Base-by-base conservation (phyloP, 2,113 vertebrate genomes). In the Origma solitaria region DNA sequence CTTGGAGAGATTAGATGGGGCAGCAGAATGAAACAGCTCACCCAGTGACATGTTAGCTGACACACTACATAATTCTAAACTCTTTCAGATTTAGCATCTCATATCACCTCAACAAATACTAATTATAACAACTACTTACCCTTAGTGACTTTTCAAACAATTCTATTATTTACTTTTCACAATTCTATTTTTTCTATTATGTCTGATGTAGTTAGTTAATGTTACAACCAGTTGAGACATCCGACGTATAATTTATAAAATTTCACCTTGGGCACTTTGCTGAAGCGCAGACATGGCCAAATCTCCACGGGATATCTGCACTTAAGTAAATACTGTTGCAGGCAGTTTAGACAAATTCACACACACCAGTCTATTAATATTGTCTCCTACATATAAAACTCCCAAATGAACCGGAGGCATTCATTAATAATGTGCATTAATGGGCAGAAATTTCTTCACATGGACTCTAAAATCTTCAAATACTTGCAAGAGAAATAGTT, bases 341-440 rank as follows among this genome's bases (percentile, higher is more conserved):
- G 66, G 57, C 73, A 72, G 35, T 83, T 85, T 0, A 76, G 75
- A 89, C 86, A 86, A 68, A 70, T 23, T 71, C 69, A 89, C 24
- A 35, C 16, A 42, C 9, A 14, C 40, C 13, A 31, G 14, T 17
- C 51, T 82, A 47, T 58, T 65, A 69, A 80, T 45, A 60, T 28
- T 31, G 6, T 33, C 82, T 65, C 38, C 20, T 42, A 72, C 13
- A 45, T 4, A 64, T 1, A 49, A 83, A 95, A 88, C 45, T 73
- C 61, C 45, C 69, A 73, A 69, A 70, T 27, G 47, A 94, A 69
- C 37, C 28, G 16, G 42, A 70, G 56, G 33, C 69, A 62, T 83
- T 90, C 50, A 79, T 75, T 93, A 93, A 90, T 64, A 72, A 69
- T 18, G 25, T 61, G 45, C 40, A 72, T 37, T 88, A 88, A 92